A percentile compares a stretch with the other conserved stretches of the same genome.
Evolutionary conservation across 2,888 invertebrate genomes (phyloP).

Genomic region (Amphipoea lucens): DNA sequence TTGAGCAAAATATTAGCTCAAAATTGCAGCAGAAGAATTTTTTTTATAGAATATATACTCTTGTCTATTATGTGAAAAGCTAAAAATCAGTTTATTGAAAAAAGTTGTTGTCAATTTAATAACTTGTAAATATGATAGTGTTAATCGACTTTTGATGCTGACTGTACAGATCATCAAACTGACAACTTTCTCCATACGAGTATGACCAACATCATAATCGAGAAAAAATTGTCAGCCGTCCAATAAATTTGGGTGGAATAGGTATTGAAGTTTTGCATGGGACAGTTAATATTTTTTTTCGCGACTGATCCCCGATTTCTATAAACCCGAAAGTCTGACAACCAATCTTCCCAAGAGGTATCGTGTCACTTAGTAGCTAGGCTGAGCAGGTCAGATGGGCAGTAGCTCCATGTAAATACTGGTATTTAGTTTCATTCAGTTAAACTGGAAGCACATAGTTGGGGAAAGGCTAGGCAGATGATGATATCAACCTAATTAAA

Average conservation of each 20-base stretch:
- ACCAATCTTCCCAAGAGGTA: neutral
- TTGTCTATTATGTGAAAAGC: too few relatives aligned
- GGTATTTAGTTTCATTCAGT: too few relatives aligned
- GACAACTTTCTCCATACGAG: neutral
- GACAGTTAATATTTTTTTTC: too few relatives aligned
- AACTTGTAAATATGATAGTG: too few relatives aligned
- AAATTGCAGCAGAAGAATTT: too few relatives aligned
- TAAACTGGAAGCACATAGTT: neutral
- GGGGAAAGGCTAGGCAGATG: neutral
- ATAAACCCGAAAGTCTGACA: neutral
- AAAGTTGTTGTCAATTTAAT: too few relatives aligned
- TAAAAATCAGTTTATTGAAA: too few relatives aligned
- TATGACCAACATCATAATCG: neutral
- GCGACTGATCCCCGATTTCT: too few relatives aligned
- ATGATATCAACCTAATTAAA: neutral
- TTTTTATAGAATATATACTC: too few relatives aligned
- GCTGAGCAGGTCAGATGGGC: neutral
- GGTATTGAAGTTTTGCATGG: neutral
- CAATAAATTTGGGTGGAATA: neutral
- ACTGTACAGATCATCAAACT: neutral
- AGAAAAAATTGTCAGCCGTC: neutral
- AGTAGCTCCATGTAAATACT: neutral
- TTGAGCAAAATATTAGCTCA: too few relatives aligned
- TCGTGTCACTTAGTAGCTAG: neutral
- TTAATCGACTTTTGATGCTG: too few relatives aligned